Evolutionary conservation across 2,113 vertebrate species (phyloP), one percentile per base, ranked within the genome.

Genomic region (Micromys minutus): DNA sequence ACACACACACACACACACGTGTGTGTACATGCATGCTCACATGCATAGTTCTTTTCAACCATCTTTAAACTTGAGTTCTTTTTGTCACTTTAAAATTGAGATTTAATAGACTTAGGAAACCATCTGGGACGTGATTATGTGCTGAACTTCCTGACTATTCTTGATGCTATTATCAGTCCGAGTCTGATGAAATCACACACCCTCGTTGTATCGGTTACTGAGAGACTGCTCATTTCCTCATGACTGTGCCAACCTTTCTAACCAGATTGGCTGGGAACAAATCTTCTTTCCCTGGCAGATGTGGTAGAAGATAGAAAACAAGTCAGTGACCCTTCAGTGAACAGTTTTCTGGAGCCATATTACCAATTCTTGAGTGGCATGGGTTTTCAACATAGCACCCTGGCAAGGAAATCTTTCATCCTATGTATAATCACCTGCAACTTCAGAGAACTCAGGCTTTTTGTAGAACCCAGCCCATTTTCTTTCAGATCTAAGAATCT

Each of bases 91-190:
- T 81, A 57, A 87, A 90, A 67, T 93, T 94, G 95, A 74, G n/a
- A 92, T 61, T 94, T 94, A 96, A 94, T 96, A 94, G 86, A 90
- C 93, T 90, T 92, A 97, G 94, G 89, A 86, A 65, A 34, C 90
- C 89, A 45, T 95, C 92, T 87, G 87, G 95, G 69, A 5, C 8
- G 63, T 45, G 42, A 52, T 94, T 93, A 92, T 55, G 2, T 57
- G 31, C 39, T 98, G 85, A 97, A 89, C 76, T 97, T 95, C 90
- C 89, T 95, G 88, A 91, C 93, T 72, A 29, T 80, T 92, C 90
- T 80, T 55, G 69, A 95, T 93, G 92, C 91, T 94, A 24, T 95
- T 67, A 77, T 93, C 88, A 93, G 0, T n/a, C 3, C 7, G 4
- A 21, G 52, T 75, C 45, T 47, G 65, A 15, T 24, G 63, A 55